Evolutionary conservation across 2,113 vertebrate genomes (phyloP).

Genomic region (Marcusenius ussheri): DNA sequence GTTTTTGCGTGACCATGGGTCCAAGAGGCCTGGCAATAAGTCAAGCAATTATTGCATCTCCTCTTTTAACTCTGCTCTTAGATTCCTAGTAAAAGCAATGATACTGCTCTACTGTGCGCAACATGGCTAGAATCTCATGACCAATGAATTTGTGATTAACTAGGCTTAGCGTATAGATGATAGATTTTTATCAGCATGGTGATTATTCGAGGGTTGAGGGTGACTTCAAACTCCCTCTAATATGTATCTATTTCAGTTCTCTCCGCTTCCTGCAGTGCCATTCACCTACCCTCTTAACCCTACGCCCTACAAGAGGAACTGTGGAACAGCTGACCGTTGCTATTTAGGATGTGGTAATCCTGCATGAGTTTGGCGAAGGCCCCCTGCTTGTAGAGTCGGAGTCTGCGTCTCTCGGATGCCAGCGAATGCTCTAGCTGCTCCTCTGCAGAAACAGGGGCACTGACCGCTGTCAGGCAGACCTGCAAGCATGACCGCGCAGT

Average conservation of each 20-base stretch:
- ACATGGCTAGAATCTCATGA: not conserved
- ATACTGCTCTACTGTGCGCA: not conserved
- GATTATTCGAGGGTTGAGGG: not conserved
- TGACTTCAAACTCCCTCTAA: not conserved
- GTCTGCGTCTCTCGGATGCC: slow-evolving; percentile 62
- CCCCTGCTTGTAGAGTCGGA: slow-evolving; percentile 56
- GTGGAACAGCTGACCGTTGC: slow-evolving; percentile 16
- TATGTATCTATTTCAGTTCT: not conserved
- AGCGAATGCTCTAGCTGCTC: slow-evolving; percentile 60
- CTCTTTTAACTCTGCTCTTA: not conserved
- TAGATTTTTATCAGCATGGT: not conserved
- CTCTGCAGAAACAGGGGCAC: slow-evolving; percentile 42
- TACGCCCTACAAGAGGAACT: not conserved
- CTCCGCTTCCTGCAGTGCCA: not conserved
- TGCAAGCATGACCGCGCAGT: slow-evolving; percentile 44
- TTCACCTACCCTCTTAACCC: not conserved
- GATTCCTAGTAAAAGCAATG: not conserved
- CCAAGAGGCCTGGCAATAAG: not conserved
- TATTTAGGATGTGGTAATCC: slow-evolving; percentile 40
- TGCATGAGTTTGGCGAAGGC: slow-evolving; percentile 57
- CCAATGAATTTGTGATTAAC: not conserved
- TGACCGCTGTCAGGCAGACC: not conserved
- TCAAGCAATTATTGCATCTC: not conserved
- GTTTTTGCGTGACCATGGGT: not conserved
- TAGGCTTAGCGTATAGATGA: not conserved